Evolutionary conservation across 2,113 vertebrate genomes (phyloP), one percentile per base, ranked within the genome.

Genomic region (Neodontobutis hainanensis): DNA sequence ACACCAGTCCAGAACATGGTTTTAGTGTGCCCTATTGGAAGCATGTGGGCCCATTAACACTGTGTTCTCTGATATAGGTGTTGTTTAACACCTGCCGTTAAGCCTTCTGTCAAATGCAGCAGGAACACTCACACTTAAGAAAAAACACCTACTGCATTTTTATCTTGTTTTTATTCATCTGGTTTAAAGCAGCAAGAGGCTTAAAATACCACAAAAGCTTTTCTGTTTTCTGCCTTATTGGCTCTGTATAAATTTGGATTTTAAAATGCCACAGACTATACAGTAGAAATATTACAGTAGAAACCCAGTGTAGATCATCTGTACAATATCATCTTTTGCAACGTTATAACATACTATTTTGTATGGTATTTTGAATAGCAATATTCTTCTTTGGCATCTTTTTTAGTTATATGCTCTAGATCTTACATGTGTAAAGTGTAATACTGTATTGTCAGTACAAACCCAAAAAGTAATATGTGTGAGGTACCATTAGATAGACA

Each of bases 21-120:
- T 75, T 61, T 62, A 84, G 56, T 60, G 40, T 57, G 67, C 60
- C 61, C 82, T 80, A 84, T 85, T 75, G 70, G 86, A 91, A 86
- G 81, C 87, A 91, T 77, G 64, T 75, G 78, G 12, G 75, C 61
- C 68, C 79, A 85, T 86, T 84, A 88, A 90, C 87, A 88, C 86
- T 68, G 75, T 53, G 82, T 68, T 69, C 74, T 78, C 78, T 84
- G 75, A 59, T 74, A 72, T 69, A 48, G 60, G 66, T 78, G 67
- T 81, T 70, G 77, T 85, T 87, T 78, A 83, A 85, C 86, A 87
- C 78, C 82, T 84, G 61, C 57, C 68, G 56, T 84, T 70, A 71
- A 77, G 59, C 55, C 46, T 34, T 63, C 70, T 34, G 68, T 71
- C 80, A 52, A 48, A 55, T 69, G 63, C 63, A 75, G 58, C 74